phyloP scores from a whole-genome alignment of 2,888 invertebrate species.

The Sinelater perroti region DNA sequence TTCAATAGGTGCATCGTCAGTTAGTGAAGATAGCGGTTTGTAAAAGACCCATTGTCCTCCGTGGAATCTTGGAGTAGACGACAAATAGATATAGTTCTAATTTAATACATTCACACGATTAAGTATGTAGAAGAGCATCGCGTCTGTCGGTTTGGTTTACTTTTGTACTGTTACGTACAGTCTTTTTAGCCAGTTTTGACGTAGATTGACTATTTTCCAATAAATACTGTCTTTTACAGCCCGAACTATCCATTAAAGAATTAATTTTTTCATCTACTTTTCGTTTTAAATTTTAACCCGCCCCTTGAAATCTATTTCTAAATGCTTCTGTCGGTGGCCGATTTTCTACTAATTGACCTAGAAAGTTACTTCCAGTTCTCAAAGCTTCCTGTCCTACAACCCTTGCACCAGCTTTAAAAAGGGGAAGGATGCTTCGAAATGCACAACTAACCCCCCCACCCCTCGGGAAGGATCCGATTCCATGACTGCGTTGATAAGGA shows the following conservation, averaged over 20 bases:
- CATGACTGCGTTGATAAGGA: constrained; percentile 12
- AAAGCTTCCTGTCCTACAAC: too few species aligned
- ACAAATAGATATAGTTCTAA: constrained; percentile 12
- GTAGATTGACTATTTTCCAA: background rate
- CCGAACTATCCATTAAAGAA: constrained; percentile 11
- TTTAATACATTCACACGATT: constrained; percentile 15
- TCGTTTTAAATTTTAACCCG: too few species aligned
- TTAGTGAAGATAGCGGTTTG: constrained; percentile 9
- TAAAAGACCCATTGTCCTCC: constrained; percentile 6
- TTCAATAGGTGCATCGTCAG: constrained; percentile 11
- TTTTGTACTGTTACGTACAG: too few species aligned
- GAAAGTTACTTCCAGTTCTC: too few species aligned
- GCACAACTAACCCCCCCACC: too few species aligned
- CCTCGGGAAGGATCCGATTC: constrained; percentile 5
- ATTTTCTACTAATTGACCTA: too few species aligned
- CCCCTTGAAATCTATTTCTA: too few species aligned
- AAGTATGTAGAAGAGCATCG: constrained; percentile 17
- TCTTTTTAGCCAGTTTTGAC: background rate
- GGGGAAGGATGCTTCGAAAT: constrained; percentile 19
- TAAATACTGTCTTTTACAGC: constrained; percentile 7
- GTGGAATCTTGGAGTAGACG: background rate
- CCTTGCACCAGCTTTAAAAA: too few species aligned
- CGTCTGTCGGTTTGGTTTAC: too few species aligned
- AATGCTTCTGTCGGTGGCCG: too few species aligned
- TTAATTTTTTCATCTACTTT: constrained; percentile 19